phyloP scores from a whole-genome alignment of 2,113 vertebrate genomes.

The Regulus satrapa region DNA sequence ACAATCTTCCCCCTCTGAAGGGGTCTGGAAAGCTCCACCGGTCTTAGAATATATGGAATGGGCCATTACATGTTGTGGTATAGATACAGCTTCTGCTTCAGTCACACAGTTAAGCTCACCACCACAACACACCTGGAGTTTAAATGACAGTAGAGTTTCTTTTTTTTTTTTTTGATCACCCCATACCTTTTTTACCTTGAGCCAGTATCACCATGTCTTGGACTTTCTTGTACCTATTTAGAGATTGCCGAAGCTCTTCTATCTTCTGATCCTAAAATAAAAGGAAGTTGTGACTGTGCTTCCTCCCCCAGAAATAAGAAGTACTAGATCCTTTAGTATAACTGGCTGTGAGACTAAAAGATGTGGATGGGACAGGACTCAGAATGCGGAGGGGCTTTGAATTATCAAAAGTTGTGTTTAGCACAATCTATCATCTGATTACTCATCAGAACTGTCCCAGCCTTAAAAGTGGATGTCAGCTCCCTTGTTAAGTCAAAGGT shows the following conservation, averaged over 20 bases:
- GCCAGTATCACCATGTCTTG: constrained; percentile 88
- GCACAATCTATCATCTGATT: background rate
- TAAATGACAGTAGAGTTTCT: background rate
- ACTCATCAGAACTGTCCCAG: background rate
- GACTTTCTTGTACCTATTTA: constrained; percentile 91
- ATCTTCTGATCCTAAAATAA: constrained; percentile 89
- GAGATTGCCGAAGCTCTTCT: constrained; percentile 90
- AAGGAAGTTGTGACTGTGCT: background rate
- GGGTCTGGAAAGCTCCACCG: background rate
- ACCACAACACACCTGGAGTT: background rate
- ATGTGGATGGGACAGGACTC: background rate
- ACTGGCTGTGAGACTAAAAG: background rate
- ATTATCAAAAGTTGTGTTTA: background rate
- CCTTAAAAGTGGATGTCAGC: background rate
- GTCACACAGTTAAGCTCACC: background rate
- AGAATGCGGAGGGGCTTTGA: background rate
- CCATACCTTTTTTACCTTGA: constrained; percentile 89
- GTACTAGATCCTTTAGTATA: background rate
- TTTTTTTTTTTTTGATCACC: background rate
- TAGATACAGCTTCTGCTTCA: background rate
- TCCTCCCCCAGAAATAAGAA: background rate
- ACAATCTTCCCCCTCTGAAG: background rate
- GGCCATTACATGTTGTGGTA: fast-evolving
- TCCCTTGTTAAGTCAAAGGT: background rate
- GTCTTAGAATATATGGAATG: background rate